A percentile compares a stretch with the other conserved stretches of the same genome.
These are phyloP conservation scores for Chionodraco myersi DNA, from an alignment of 2,113 vertebrate species.

Conservation along the genomic window DNA sequence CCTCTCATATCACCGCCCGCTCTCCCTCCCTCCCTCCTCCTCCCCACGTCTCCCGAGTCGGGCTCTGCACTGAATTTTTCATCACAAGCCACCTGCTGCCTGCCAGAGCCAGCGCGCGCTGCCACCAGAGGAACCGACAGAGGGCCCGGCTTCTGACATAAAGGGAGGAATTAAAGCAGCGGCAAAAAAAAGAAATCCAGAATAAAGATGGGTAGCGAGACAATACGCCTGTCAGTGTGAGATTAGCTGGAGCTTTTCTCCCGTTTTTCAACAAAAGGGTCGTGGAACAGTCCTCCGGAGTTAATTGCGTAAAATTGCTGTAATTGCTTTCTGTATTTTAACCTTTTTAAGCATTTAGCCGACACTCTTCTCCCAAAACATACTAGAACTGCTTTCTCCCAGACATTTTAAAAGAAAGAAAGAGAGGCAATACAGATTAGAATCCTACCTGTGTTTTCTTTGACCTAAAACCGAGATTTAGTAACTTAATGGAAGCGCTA, in stretches of 20 bases:
- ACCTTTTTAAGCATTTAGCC: conserved; percentile 47
- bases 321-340: conserved; percentile 32
- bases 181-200: conserved; percentile 2
- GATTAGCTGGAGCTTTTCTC: conserved; percentile 54
- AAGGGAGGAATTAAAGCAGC: conserved; percentile 39
- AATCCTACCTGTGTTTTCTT: no score
- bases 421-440: no score
- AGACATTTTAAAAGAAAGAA: no score
- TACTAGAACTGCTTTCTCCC: not conserved
- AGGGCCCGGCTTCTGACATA: conserved; percentile 60
- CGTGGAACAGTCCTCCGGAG: conserved; percentile 47
- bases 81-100: conserved; percentile 81
- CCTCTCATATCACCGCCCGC: conserved; percentile 28
- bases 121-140: conserved; percentile 63
- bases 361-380: conserved; percentile 5
- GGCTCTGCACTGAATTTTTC: conserved; percentile 77
- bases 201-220: conserved; percentile 50
- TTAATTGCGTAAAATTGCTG: conserved; percentile 60
- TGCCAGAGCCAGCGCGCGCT: conserved; percentile 65
- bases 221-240: conserved; percentile 28
- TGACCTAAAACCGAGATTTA: not conserved
- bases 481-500: not conserved
- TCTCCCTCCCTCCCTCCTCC: conserved; percentile 25
- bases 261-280: conserved; percentile 52
- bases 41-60: conserved; percentile 53